Conservation (phyloP, 2,113 vertebrate genomes). For the Rhynchopsitta pachyrhyncha region DNA sequence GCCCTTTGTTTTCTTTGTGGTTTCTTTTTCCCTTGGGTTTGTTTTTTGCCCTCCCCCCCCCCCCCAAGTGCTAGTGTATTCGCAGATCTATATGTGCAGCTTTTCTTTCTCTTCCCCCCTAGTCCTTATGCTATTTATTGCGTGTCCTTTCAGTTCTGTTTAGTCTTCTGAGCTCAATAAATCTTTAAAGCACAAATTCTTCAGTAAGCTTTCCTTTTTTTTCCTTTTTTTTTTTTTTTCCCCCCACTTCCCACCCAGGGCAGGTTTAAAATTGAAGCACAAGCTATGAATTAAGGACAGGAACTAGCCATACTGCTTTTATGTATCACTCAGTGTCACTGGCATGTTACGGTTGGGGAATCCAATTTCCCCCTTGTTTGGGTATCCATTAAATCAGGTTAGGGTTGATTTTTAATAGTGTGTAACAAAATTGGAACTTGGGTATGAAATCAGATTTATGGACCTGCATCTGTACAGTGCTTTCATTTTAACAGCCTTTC, state of each 20-base stretch:
- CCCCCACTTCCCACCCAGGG: background rate
- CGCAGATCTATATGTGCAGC: background rate
- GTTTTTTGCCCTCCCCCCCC: background rate
- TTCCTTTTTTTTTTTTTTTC: background rate
- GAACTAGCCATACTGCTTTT: slow-evolving; percentile 30
- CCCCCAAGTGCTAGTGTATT: background rate
- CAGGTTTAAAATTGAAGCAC: slow-evolving; percentile 56
- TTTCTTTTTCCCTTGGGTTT: background rate
- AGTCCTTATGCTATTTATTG: background rate
- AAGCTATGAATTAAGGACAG: slow-evolving; percentile 36
- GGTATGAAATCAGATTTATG: slow-evolving; percentile 64
- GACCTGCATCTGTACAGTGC: background rate
- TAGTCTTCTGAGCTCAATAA: background rate
- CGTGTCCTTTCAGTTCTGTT: background rate
- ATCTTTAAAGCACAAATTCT: slow-evolving; percentile 26
- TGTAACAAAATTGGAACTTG: slow-evolving; percentile 54
- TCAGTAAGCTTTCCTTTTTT: background rate
- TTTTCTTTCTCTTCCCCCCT: background rate
- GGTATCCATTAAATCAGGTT: slow-evolving; percentile 65
- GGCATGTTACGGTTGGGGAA: slow-evolving; percentile 32
- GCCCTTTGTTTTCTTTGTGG: too few species aligned
- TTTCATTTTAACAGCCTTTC: background rate
- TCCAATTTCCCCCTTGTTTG: slow-evolving; percentile 70
- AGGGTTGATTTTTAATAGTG: slow-evolving; percentile 59
- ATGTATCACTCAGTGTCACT: slow-evolving; percentile 18